These are phyloP conservation scores for Drosophila phalerata DNA, from an alignment of 2,888 invertebrate species.

Conservation along the genomic window DNA sequence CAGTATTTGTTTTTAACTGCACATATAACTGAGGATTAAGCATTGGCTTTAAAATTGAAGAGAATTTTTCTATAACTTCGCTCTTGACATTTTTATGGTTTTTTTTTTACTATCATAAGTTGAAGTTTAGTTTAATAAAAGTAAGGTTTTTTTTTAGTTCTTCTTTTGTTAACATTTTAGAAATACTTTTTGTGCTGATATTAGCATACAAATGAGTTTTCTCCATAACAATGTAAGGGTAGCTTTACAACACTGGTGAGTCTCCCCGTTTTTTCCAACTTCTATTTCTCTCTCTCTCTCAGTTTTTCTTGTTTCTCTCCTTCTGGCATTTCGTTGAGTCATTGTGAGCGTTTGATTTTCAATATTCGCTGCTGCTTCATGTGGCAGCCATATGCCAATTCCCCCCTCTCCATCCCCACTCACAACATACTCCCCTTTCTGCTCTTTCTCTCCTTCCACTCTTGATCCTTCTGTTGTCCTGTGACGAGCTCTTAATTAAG, in stretches of 20 bases:
- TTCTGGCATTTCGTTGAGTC: constrained; percentile 23
- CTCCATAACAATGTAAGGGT: not conserved
- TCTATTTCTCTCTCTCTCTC: not conserved
- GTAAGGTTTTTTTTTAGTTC: not conserved
- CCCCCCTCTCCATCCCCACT: not conserved
- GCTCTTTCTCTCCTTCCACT: not conserved
- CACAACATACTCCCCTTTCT: not conserved
- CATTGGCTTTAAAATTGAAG: too few species aligned
- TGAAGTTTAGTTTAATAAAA: not conserved
- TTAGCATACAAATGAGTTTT: constrained; percentile 20
- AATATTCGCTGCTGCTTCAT: constrained; percentile 34
- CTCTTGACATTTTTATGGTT: not conserved
- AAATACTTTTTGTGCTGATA: not conserved
- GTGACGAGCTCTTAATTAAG: constrained; percentile 66
- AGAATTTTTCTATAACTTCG: too few species aligned
- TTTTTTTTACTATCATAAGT: not conserved
- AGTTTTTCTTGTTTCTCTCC: not conserved
- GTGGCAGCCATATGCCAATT: constrained; percentile 7
- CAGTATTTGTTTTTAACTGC: too few species aligned
- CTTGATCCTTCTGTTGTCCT: constrained; percentile 19
- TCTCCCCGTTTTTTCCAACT: not conserved
- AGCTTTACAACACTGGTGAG: constrained; percentile 1
- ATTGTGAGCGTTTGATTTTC: constrained; percentile 44
- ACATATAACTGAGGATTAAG: too few species aligned
- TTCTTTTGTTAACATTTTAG: not conserved